Evolutionary conservation across 2,888 invertebrate genomes (phyloP).

Genomic region (Drosophila mimica): DNA sequence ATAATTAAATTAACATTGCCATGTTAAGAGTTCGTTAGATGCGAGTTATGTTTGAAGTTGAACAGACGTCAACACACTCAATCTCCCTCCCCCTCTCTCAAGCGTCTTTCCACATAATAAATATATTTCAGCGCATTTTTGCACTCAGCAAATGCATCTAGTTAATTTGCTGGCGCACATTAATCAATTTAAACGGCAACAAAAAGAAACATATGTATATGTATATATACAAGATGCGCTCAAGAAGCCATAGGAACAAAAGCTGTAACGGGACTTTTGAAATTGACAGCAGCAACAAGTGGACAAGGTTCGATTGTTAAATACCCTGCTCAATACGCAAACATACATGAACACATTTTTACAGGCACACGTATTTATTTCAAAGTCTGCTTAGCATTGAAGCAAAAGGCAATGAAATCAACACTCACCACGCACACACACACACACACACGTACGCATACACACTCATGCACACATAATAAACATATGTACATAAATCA

Average conservation of each 20-base stretch:
- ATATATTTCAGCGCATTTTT: constrained; percentile 6
- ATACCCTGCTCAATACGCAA: not conserved
- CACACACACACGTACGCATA: not conserved
- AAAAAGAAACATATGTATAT: not conserved
- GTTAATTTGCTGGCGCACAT: constrained; percentile 52
- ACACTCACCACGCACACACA: constrained; percentile 10
- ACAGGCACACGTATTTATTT: constrained; percentile 2
- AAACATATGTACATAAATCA: constrained; percentile 66
- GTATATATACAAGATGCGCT: not conserved
- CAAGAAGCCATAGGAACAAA: constrained; percentile 1
- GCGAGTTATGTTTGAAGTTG: constrained; percentile 24
- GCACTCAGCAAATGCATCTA: constrained; percentile 30
- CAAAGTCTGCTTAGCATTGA: constrained; percentile 3
- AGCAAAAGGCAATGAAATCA: constrained; percentile 2
- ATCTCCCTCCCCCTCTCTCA: too few species aligned
- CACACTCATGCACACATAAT: constrained; percentile 3
- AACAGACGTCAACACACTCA: constrained; percentile 21
- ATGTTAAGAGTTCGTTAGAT: constrained; percentile 46
- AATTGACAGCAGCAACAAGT: constrained; percentile 6
- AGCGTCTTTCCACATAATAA: not conserved
- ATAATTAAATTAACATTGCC: constrained; percentile 72
- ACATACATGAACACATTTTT: not conserved
- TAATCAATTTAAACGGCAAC: constrained; percentile 52
- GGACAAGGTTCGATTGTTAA: not conserved
- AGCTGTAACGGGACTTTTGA: constrained; percentile 40